phyloP scores from a whole-genome alignment of 1,140 invertebrate genomes.

The Bradynema listronoti region DNA sequence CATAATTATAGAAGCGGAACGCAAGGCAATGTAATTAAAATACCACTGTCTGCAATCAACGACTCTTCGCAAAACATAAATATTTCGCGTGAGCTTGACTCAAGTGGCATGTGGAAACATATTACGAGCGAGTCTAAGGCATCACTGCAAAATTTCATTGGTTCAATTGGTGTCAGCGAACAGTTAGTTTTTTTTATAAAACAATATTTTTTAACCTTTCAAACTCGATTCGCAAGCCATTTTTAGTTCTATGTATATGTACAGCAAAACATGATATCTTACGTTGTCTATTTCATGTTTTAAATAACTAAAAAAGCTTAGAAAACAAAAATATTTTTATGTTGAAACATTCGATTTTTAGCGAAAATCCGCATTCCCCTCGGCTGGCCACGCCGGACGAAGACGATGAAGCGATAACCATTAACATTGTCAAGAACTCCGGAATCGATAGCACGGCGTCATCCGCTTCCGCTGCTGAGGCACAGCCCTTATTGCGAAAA shows the following conservation, averaged over 20 bases:
- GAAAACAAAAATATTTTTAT: no score
- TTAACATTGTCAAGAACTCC: conserved; percentile 47
- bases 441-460: conserved; percentile 9
- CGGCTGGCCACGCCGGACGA: conserved; percentile 51
- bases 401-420: conserved; percentile 57
- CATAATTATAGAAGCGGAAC: not conserved
- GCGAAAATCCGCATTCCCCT: no score
- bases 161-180: not conserved
- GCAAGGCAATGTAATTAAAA: conserved; percentile 78
- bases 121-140: conserved; percentile 66
- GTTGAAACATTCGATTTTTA: no score
- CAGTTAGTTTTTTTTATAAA: conserved; percentile 11
- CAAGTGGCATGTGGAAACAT: conserved; percentile 85
- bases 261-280: no score
- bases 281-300: no score
- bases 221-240: no score
- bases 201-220: no score
- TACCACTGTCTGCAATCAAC: conserved; percentile 68
- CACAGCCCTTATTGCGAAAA: conserved; percentile 28
- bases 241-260: no score
- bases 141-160: conserved; percentile 26
- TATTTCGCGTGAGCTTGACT: conserved; percentile 85
- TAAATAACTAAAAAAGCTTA: no score
- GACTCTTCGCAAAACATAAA: conserved; percentile 66
- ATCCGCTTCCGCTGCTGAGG: conserved; percentile 23